phyloP scores from a whole-genome alignment of 1,140 invertebrate species.

The Sweltsa coloradensis region DNA sequence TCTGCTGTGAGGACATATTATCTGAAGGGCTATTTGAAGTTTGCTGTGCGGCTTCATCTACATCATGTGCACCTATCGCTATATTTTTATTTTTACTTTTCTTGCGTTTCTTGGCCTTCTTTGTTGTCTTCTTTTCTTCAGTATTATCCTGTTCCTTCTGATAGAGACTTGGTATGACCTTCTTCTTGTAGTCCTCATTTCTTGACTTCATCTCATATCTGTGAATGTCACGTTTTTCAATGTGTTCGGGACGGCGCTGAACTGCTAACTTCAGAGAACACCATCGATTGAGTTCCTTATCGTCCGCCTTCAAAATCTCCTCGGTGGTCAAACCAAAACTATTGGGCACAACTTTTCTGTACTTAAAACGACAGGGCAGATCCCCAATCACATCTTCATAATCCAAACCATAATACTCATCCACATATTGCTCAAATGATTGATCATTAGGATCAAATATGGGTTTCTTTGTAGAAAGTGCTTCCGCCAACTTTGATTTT shows the following conservation, averaged over 20 bases:
- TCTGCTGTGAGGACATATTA: background rate
- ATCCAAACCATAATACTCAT: conserved; percentile 89
- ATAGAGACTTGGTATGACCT: conserved; percentile 75
- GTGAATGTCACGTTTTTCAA: conserved; percentile 69
- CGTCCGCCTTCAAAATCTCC: conserved; percentile 85
- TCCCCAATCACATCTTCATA: conserved; percentile 92
- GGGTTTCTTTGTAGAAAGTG: conserved; percentile 57
- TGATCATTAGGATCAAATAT: conserved; percentile 69
- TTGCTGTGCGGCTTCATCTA: background rate
- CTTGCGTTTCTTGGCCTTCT: conserved; percentile 18
- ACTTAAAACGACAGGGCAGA: conserved; percentile 85
- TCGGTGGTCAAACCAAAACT: conserved; percentile 82
- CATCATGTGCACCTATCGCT: background rate
- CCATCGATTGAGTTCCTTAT: conserved; percentile 91
- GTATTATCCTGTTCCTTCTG: conserved; percentile 26
- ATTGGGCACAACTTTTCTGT: conserved; percentile 78
- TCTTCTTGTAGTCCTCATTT: conserved; percentile 62
- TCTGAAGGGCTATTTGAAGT: background rate
- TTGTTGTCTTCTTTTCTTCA: conserved; percentile 13
- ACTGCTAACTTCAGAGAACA: conserved; percentile 82
- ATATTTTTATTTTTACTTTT: conserved; percentile 16
- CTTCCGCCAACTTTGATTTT: conserved; percentile 54
- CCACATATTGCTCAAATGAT: conserved; percentile 77
- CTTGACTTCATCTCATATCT: conserved; percentile 60
- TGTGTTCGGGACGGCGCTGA: conserved; percentile 60